Evolutionary conservation across 2,797 vertebrate species (phyloP).

Genomic region (Crocidura indochinensis): DNA sequence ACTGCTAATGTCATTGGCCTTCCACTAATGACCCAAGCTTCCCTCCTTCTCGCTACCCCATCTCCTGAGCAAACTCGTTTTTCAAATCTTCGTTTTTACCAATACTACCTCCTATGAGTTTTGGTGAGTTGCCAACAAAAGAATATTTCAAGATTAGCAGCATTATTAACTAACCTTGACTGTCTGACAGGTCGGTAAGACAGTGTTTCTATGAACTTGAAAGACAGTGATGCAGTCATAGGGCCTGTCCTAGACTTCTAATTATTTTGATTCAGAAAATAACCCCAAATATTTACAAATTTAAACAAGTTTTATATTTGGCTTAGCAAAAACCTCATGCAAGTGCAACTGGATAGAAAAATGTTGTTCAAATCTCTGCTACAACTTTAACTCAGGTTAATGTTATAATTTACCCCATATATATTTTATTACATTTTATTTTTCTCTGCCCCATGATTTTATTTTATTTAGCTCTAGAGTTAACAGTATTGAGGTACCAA

Average conservation of each 20-base stretch:
- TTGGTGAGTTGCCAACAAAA: neutral
- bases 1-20: too few species aligned
- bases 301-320: slow-evolving; percentile 28
- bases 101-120: neutral
- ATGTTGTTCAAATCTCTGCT: neutral
- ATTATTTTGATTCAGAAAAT: slow-evolving; percentile 27
- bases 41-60: too few species aligned
- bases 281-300: neutral
- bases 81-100: neutral
- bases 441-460: too few species aligned
- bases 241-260: neutral
- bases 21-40: too few species aligned
- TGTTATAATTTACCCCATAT: neutral
- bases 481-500: neutral
- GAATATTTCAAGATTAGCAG: neutral
- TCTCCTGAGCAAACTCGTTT: too few species aligned
- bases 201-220: slow-evolving; percentile 15
- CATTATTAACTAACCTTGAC: neutral
- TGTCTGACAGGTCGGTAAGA: neutral
- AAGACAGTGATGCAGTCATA: neutral
- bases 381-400: neutral
- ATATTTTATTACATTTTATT: too few species aligned
- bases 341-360: slow-evolving; percentile 21
- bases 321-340: neutral
- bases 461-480: neutral